These are phyloP conservation scores for Acomys russatus DNA, from an alignment of 2,797 vertebrate species.

Conservation along the genomic window DNA sequence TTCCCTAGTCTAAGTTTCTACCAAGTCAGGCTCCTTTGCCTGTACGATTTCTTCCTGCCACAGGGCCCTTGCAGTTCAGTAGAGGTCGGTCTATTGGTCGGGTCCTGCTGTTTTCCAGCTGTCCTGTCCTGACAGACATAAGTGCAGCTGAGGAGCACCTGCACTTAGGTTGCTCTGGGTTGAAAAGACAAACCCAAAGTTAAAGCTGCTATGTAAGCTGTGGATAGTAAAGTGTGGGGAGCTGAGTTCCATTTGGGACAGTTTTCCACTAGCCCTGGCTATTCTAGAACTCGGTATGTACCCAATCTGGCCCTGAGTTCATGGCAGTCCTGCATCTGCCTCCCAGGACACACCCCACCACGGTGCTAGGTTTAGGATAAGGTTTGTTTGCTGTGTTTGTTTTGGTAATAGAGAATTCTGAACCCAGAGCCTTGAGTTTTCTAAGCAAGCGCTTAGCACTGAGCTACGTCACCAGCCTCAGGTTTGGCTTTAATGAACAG, in stretches of 20 bases:
- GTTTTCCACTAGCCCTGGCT: too few species aligned
- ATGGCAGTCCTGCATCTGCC: not conserved
- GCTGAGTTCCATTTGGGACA: too few species aligned
- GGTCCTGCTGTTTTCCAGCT: not conserved
- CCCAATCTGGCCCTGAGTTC: not conserved
- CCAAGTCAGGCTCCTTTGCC: not conserved
- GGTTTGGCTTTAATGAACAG: not conserved
- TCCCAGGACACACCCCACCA: not conserved
- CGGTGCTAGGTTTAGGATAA: not conserved
- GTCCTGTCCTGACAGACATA: not conserved
- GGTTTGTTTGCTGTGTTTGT: not conserved
- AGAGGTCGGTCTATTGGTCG: not conserved
- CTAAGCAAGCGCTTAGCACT: not conserved
- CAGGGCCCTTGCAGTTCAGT: not conserved
- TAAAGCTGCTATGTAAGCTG: not conserved
- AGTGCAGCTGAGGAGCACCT: not conserved
- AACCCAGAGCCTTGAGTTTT: not conserved
- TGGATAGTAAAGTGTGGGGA: not conserved
- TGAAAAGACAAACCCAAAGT: not conserved
- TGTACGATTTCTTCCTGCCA: not conserved
- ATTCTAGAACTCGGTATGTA: not conserved
- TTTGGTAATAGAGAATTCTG: not conserved
- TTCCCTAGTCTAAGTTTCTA: slow-evolving; percentile 8
- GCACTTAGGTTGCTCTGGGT: not conserved
- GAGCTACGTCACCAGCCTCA: not conserved